Percentiles rank a stretch among this genome's conserved stretches.
These are phyloP conservation scores for Cyanoramphus novaezelandiae DNA, from an alignment of 2,113 vertebrate species.

Conservation along the genomic window DNA sequence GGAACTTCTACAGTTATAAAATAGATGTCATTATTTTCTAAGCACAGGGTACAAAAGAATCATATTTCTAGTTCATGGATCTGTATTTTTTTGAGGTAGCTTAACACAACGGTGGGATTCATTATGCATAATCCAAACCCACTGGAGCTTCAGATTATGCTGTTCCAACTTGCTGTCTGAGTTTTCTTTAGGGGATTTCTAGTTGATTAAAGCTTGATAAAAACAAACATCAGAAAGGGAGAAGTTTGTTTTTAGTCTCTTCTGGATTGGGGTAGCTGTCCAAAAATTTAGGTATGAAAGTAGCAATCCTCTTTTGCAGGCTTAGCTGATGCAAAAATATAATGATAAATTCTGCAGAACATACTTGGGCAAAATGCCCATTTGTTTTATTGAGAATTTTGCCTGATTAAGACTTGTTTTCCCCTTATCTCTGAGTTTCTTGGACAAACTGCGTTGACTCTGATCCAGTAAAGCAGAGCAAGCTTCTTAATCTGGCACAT, in stretches of 20 bases:
- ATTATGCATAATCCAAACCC: constrained; percentile 45
- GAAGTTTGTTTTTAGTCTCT: not conserved
- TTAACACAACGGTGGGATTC: constrained; percentile 22
- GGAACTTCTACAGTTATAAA: not conserved
- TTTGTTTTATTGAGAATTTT: constrained; percentile 23
- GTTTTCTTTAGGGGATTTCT: not conserved
- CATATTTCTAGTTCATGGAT: not conserved
- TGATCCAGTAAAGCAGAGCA: constrained; percentile 42
- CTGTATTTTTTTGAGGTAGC: constrained; percentile 4
- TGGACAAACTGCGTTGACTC: constrained; percentile 17
- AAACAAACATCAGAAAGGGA: not conserved
- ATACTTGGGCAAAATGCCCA: not conserved
- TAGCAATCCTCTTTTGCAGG: not conserved
- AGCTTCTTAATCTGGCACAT: constrained; percentile 47
- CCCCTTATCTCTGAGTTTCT: constrained; percentile 25
- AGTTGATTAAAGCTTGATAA: not conserved
- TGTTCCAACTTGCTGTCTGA: constrained; percentile 38
- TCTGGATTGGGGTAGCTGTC: not conserved
- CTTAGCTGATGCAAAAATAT: not conserved
- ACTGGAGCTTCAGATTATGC: constrained; percentile 31
- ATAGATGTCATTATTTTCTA: constrained; percentile 9
- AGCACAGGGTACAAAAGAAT: not conserved
- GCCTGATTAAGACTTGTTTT: not conserved
- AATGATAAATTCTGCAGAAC: not conserved
- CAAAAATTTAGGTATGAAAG: not conserved